Conservation (phyloP, 2,113 vertebrate species). For the Camelus dromedarius region DNA sequence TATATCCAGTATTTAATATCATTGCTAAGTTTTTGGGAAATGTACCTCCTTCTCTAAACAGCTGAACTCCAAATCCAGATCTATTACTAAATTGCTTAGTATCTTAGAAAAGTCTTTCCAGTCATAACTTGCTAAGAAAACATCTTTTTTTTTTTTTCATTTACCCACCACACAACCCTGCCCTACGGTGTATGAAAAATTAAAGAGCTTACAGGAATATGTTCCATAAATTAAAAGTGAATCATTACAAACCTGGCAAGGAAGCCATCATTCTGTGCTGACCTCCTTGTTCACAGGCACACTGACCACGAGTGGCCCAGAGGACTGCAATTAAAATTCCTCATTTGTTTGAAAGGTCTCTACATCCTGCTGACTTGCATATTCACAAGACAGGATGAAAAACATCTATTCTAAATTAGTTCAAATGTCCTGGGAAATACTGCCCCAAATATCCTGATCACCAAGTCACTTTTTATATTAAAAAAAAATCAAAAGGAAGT, state of each 20-base stretch:
- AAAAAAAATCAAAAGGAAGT: constrained; percentile 37
- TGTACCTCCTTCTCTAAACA: background rate
- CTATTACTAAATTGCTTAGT: background rate
- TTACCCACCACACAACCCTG: background rate
- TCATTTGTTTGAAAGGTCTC: constrained; percentile 24
- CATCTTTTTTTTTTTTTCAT: background rate
- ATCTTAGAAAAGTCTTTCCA: background rate
- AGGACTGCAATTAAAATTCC: constrained; percentile 42
- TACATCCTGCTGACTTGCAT: constrained; percentile 7
- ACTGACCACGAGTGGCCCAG: background rate
- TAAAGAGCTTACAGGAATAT: background rate
- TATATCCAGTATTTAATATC: background rate
- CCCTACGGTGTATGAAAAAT: background rate
- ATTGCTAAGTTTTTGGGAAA: background rate
- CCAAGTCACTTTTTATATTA: background rate
- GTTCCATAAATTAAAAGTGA: background rate
- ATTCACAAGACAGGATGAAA: background rate
- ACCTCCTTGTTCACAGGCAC: background rate
- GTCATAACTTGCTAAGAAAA: constrained; percentile 13
- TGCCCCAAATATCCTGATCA: background rate
- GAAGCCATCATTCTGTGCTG: background rate
- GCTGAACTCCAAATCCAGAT: background rate
- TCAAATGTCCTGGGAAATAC: constrained; percentile 27
- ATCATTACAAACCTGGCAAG: constrained; percentile 13
- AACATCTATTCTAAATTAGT: background rate